Evolutionary conservation across 2,888 invertebrate species (phyloP).

Genomic region (Torymus aiolomorphi): DNA sequence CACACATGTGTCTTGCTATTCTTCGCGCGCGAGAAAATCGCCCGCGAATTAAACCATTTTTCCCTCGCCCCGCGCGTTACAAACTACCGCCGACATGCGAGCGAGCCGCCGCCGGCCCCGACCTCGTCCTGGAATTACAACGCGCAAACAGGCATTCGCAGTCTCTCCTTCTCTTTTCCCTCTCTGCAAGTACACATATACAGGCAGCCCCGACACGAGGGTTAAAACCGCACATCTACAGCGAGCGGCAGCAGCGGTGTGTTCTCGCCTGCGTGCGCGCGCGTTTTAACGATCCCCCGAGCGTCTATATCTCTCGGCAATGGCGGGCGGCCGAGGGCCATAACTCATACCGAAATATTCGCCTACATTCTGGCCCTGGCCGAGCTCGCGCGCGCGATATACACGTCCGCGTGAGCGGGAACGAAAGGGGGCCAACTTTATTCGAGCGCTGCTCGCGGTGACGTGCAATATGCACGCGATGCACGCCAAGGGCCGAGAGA

Average conservation of each 20-base stretch:
- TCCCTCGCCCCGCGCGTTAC: neutral
- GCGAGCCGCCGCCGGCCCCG: neutral
- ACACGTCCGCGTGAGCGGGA: slow-evolving; percentile 34
- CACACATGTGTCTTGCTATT: neutral
- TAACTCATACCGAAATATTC: slow-evolving; percentile 72
- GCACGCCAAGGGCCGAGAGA: slow-evolving; percentile 54
- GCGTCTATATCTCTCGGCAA: neutral
- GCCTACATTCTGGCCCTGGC: slow-evolving; percentile 67
- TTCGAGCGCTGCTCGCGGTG: slow-evolving; percentile 55
- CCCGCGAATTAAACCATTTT: slow-evolving; percentile 29
- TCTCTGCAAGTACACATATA: neutral
- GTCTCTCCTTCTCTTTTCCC: neutral
- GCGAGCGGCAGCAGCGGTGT: neutral
- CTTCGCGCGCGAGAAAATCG: neutral
- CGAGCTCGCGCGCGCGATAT: slow-evolving; percentile 27
- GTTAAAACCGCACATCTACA: slow-evolving; percentile 1
- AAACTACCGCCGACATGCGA: slow-evolving; percentile 18
- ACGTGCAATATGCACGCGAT: slow-evolving; percentile 61
- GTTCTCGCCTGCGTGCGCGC: slow-evolving; percentile 9
- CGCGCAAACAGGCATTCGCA: neutral
- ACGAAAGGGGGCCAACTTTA: slow-evolving; percentile 65
- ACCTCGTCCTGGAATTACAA: slow-evolving; percentile 6
- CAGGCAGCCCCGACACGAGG: neutral
- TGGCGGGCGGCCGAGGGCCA: slow-evolving; percentile 58
- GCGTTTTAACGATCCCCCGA: slow-evolving; percentile 48